Conservation (phyloP, 1,140 invertebrate species). For the Drosophila subobscura region DNA sequence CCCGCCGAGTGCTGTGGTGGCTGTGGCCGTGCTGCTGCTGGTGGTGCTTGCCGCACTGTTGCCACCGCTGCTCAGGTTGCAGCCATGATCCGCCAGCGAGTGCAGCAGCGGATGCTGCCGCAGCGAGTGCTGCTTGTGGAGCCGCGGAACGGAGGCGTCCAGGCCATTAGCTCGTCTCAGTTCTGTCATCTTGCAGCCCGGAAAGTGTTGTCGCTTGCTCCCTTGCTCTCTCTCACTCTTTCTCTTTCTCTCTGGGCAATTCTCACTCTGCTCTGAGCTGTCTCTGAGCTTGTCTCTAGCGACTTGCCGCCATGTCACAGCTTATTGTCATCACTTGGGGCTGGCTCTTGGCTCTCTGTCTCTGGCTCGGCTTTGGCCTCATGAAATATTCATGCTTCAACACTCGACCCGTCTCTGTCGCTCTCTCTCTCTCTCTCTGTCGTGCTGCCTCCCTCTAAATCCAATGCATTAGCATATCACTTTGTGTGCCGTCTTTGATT, state of each 20-base stretch:
- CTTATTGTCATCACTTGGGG: conserved; percentile 73
- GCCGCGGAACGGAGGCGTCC: conserved; percentile 27
- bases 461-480: conserved; percentile 72
- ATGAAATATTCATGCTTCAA: conserved; percentile 72
- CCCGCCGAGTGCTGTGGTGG: conserved; percentile 57
- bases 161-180: conserved; percentile 60
- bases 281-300: conserved; percentile 25
- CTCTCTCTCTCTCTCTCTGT: conserved; percentile 8
- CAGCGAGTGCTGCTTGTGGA: conserved; percentile 68
- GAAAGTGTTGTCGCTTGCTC: conserved; percentile 1
- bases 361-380: conserved; percentile 31
- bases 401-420: too few species aligned
- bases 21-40: conserved; percentile 73
- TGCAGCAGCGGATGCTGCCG: conserved; percentile 61
- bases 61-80: conserved; percentile 71
- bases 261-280: conserved; percentile 1
- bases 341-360: conserved; percentile 18
- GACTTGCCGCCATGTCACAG: conserved; percentile 27
- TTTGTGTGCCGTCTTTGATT: conserved; percentile 44
- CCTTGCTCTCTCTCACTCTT: conserved; percentile 7
- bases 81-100: conserved; percentile 63
- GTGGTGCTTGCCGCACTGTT: conserved; percentile 73
- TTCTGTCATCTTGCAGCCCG: conserved; percentile 50
- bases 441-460: conserved; percentile 1
- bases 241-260: not conserved